Conservation (phyloP, 2,888 invertebrate genomes). For the Tachina fera region DNA sequence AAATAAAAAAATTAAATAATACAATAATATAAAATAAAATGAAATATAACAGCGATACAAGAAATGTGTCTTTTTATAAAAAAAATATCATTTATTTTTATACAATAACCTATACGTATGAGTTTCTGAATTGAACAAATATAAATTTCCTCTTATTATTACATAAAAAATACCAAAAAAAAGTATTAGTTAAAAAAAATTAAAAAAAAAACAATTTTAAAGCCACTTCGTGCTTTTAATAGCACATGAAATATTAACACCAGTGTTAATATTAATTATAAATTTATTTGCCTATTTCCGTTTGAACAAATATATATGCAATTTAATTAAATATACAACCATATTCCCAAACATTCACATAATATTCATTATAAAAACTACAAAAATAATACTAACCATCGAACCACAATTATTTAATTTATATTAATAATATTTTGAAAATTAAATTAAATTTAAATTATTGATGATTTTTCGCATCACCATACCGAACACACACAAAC, state of each 20-base stretch:
- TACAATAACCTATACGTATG: too few species aligned
- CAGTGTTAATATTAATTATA: background rate
- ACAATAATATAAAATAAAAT: background rate
- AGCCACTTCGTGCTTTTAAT: background rate
- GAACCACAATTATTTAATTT: constrained; percentile 66
- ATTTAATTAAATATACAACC: too few species aligned
- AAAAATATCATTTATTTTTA: too few species aligned
- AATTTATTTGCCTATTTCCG: constrained; percentile 15
- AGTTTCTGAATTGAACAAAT: too few species aligned
- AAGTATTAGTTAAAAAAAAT: background rate
- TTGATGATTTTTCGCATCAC: constrained; percentile 32
- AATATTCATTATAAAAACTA: background rate
- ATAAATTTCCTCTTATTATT: too few species aligned
- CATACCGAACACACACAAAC: background rate
- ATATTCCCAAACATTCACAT: too few species aligned
- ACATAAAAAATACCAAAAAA: background rate
- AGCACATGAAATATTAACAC: too few species aligned
- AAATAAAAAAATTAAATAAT: too few species aligned
- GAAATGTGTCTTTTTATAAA: too few species aligned
- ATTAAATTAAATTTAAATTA: constrained; percentile 62
- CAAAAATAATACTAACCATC: constrained; percentile 25
- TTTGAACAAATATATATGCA: background rate
- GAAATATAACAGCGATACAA: background rate
- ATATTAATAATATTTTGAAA: constrained; percentile 50
- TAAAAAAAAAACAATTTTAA: too few species aligned